phyloP scores from a whole-genome alignment of 1,140 invertebrate species.

The Alviniconcha marisindica region DNA sequence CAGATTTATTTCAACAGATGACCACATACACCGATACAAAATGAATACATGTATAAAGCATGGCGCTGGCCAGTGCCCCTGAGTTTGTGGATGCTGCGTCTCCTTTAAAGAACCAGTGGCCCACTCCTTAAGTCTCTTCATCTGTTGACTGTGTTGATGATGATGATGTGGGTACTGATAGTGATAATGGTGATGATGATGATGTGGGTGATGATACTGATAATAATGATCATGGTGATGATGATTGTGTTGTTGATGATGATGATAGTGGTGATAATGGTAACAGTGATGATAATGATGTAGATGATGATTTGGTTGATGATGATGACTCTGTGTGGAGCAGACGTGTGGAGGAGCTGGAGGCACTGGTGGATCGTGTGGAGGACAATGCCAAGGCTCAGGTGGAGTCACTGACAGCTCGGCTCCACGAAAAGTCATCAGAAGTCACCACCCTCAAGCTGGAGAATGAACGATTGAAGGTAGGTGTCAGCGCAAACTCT shows the following conservation, averaged over 20 bases:
- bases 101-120: too few relatives aligned
- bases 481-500: too few relatives aligned
- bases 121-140: too few relatives aligned
- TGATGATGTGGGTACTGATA: too few relatives aligned
- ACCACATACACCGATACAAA: too few relatives aligned
- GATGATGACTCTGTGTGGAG: constrained; percentile 33
- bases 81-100: too few relatives aligned
- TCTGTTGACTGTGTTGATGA: too few relatives aligned
- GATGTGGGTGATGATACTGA: background rate
- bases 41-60: too few relatives aligned
- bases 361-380: constrained; percentile 64
- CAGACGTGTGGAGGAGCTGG: constrained; percentile 70
- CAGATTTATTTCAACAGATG: too few relatives aligned
- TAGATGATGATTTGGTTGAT: too few relatives aligned
- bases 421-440: constrained; percentile 64
- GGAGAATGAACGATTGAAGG: constrained; percentile 73
- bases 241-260: background rate
- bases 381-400: constrained; percentile 67
- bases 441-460: constrained; percentile 62
- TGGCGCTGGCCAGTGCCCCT: too few relatives aligned
- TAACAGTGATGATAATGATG: background rate
- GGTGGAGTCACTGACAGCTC: constrained; percentile 57
- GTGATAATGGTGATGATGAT: background rate
- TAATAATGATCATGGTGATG: background rate
- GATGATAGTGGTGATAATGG: background rate